phyloP scores from a whole-genome alignment of 1,140 invertebrate genomes.

The Marisa cornuarietis region DNA sequence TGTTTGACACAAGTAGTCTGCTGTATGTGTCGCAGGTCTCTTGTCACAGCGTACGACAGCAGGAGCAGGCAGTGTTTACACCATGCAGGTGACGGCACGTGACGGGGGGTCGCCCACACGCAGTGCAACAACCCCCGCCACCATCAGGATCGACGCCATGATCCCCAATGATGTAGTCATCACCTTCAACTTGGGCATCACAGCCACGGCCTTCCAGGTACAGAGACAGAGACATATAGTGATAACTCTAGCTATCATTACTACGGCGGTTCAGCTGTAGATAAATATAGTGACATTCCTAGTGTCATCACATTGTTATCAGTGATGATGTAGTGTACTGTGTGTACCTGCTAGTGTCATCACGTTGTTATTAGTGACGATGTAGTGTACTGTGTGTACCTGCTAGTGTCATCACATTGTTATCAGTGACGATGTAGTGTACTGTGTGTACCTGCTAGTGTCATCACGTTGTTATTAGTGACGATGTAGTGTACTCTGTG shows the following conservation, averaged over 20 bases:
- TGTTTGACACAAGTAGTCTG: too few relatives aligned
- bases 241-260: slow-evolving; percentile 31
- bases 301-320: too few relatives aligned
- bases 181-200: slow-evolving; percentile 40
- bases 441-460: too few relatives aligned
- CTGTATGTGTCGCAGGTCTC: not conserved
- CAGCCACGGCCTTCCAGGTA: slow-evolving; percentile 25
- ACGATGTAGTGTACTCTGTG: too few relatives aligned
- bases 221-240: slow-evolving; percentile 26
- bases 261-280: slow-evolving; percentile 16
- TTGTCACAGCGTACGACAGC: slow-evolving; percentile 34
- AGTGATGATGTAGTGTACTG: too few relatives aligned
- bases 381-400: too few relatives aligned
- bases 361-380: too few relatives aligned
- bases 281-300: too few relatives aligned
- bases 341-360: too few relatives aligned
- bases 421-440: too few relatives aligned
- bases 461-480: too few relatives aligned
- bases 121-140: slow-evolving; percentile 25
- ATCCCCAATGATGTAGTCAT: slow-evolving; percentile 36
- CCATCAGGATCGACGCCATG: slow-evolving; percentile 43
- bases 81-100: slow-evolving; percentile 26
- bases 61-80: slow-evolving; percentile 29
- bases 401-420: too few relatives aligned
- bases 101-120: slow-evolving; percentile 38